Evolutionary conservation across 2,888 invertebrate species (phyloP), one percentile per base, ranked within the genome.

Genomic region (Cerceris rybyensis): DNA sequence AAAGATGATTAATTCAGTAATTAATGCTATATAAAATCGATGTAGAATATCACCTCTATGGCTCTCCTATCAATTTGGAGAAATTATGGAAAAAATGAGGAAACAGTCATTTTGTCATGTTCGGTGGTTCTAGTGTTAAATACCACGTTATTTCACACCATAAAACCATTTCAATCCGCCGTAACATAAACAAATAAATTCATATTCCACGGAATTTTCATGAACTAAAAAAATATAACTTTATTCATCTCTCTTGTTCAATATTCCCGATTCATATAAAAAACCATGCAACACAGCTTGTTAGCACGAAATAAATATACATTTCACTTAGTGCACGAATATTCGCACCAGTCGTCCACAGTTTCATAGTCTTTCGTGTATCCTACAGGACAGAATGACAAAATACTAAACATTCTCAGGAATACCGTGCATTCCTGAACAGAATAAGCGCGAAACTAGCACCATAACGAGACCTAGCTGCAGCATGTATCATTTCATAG

Each of bases 401-500:
- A 55, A 75, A 66, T 70, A 70, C 55, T 70, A 14, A 16, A 49
- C 17, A 70, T 75, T 67, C 63, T 63, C 64, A 14, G 54, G 59
- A 65, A 70, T 70, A 60, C 65, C 54, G 49, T 14, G 75, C 75
- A 75, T 75, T 67, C 75, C 70, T 70, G 41, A n/a, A 54, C 16
- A 67, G 59, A 78, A 78, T 69, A 75, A 70, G 64, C 63, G 61
- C 63, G 54, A 75, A 70, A 75, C 70, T 70, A 60, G 63, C 64
- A 63, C 63, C 63, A 70, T 68, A 78, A 78, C 64, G 65, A 65
- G 55, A 41, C 52, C 17, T 46, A 52, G 46, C 50, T 50, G 7
- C 49, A 28, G 16, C 39, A 6, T 6, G 39, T 52, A 0, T 6
- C 16, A 42, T 59, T 13, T 42, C 49, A n/a, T n/a, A 17, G 50